These are phyloP conservation scores for Chromis chromis DNA, from an alignment of 2,797 vertebrate species.

Conservation along the genomic window DNA sequence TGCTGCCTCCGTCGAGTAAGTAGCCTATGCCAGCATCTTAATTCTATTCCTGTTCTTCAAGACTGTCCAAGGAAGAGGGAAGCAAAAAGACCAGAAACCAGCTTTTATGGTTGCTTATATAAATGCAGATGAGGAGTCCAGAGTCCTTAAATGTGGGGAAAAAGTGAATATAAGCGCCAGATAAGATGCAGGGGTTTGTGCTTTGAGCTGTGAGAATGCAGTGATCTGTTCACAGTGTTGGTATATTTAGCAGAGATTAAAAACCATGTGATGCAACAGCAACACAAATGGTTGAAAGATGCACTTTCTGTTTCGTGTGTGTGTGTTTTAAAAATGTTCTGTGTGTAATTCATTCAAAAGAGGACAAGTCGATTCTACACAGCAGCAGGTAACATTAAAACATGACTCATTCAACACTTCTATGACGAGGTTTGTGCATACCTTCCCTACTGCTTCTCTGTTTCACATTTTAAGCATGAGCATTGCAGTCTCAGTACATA, in stretches of 20 bases:
- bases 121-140: constrained; percentile 78
- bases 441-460: constrained; percentile 6
- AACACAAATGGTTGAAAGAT: constrained; percentile 72
- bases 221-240: constrained; percentile 61
- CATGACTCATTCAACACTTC: constrained; percentile 53
- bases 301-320: constrained; percentile 47
- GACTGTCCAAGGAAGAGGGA: constrained; percentile 71
- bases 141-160: constrained; percentile 70
- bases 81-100: constrained; percentile 62
- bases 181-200: constrained; percentile 70
- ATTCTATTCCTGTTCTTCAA: constrained; percentile 77
- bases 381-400: constrained; percentile 49
- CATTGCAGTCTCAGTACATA: constrained; percentile 16
- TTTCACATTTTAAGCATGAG: constrained; percentile 7
- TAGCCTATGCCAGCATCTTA: constrained; percentile 73
- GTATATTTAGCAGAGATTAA: constrained; percentile 81
- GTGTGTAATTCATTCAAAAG: constrained; percentile 48
- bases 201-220: constrained; percentile 66
- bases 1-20: constrained; percentile 72
- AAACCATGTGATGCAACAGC: constrained; percentile 74
- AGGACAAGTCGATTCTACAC: constrained; percentile 35
- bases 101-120: constrained; percentile 76
- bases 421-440: constrained; percentile 21
- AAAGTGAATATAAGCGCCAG: constrained; percentile 65
- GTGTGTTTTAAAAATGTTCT: constrained; percentile 33